These are phyloP conservation scores for Drosophila birchii DNA, from an alignment of 2,888 invertebrate genomes.

Conservation along the genomic window DNA sequence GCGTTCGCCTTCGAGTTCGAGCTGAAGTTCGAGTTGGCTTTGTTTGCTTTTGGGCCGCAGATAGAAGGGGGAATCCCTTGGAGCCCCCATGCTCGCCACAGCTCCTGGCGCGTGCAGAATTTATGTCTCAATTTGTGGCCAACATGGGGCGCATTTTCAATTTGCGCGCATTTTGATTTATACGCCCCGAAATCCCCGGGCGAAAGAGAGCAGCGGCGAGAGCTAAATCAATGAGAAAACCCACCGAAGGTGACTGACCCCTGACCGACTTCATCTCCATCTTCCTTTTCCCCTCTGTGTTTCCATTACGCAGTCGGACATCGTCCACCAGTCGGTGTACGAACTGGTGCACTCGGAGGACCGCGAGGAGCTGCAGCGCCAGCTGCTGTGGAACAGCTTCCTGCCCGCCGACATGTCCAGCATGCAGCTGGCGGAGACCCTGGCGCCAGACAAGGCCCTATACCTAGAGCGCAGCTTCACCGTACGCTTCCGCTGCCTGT, in stretches of 20 bases:
- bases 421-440: slow-evolving; percentile 93
- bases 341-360: slow-evolving; percentile 99
- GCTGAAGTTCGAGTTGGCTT: slow-evolving; percentile 16
- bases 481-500: slow-evolving; percentile 98
- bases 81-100: slow-evolving; percentile 16
- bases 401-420: slow-evolving; percentile 87
- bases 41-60: slow-evolving; percentile 40
- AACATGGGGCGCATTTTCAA: slow-evolving; percentile 81
- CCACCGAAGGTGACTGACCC: slow-evolving; percentile 62
- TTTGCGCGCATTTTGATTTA: slow-evolving; percentile 81
- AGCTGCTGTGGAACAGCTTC: slow-evolving; percentile 97
- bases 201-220: slow-evolving; percentile 28
- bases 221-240: slow-evolving; percentile 61
- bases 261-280: slow-evolving; percentile 13
- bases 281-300: slow-evolving; percentile 65
- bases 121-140: slow-evolving; percentile 84
- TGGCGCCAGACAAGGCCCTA: slow-evolving; percentile 94
- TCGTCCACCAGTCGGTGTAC: slow-evolving; percentile 99
- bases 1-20: slow-evolving; percentile 4
- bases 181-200: slow-evolving; percentile 64
- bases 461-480: slow-evolving; percentile 98
- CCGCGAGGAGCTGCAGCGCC: slow-evolving; percentile 97
- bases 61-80: slow-evolving; percentile 28
- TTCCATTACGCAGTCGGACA: slow-evolving; percentile 92
- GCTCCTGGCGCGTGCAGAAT: slow-evolving; percentile 77